Evolutionary conservation across 2,888 invertebrate genomes (phyloP), one percentile per base, ranked within the genome.

Genomic region (Antitype chi): DNA sequence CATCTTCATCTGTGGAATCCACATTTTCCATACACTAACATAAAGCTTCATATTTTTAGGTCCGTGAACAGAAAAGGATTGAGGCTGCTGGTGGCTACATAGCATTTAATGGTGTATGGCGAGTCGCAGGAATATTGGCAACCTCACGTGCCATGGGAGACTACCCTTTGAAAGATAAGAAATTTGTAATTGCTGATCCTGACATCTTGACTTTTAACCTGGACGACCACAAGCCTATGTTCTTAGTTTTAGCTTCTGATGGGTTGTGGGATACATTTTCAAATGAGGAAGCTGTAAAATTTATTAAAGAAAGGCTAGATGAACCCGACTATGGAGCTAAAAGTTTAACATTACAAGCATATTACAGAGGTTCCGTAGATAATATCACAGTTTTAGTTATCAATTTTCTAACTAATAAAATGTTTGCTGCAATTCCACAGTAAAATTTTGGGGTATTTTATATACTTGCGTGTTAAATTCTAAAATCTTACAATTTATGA

Each of bases 221-320:
- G 77, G 97, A 97, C 78, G 98, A 99, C 94, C 98, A 98, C 91
- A 98, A 98, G 91, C 99, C 99, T 0, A 97, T 98, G 96, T 99
- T 99, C 94, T 95, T 99, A 87, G 98, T 99, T 81, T 97, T 99
- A 78, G 99, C 99, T 23, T 98, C 99, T 1, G 99, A 99, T 96
- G 99, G 99, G 3, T 97, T 99, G 53, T 99, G 99, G 99, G 99
- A 99, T 93, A 99, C 99, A 32, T 99, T 99, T 93, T 97, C 98
- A 63, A 99, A 99, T 94, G 99, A 99, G 93, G 99, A 99, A 94
- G 99, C 99, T 47, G 98, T 99, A 23, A 98, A 98, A 88, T 99
- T 98, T 93, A 98, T 99, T 73, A 98, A 98, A 94, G 98, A 99
- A 89, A 97, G 98, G 88, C 97, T 99, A 62, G 97, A 98, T 90